Percentiles rank a stretch among this genome's conserved stretches.
These are phyloP conservation scores for Hyperoplus lanceolatus DNA, from an alignment of 2,797 vertebrate species.

Conservation along the genomic window DNA sequence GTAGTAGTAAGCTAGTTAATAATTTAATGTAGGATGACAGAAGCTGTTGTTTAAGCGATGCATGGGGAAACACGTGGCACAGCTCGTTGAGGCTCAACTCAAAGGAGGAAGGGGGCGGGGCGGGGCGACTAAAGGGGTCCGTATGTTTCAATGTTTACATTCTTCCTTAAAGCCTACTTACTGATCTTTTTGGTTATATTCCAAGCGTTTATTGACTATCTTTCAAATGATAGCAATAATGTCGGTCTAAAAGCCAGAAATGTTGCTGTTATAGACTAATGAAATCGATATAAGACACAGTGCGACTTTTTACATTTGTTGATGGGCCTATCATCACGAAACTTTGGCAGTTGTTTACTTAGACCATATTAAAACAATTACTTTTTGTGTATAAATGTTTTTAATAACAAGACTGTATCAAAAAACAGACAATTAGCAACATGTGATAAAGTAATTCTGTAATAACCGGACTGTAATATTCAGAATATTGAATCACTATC, in stretches of 20 bases:
- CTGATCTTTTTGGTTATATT: not conserved
- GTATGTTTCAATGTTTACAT: not conserved
- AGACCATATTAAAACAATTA: too few relatives aligned
- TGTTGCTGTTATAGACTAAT: not conserved
- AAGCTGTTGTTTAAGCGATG: constrained; percentile 5
- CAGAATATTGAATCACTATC: too few relatives aligned
- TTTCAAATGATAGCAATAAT: not conserved
- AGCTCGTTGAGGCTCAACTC: constrained; percentile 5
- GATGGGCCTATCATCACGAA: too few relatives aligned
- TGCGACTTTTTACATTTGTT: too few relatives aligned
- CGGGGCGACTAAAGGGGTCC: not conserved
- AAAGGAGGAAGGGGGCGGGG: not conserved
- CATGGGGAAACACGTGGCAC: constrained; percentile 66
- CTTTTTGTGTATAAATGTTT: too few relatives aligned
- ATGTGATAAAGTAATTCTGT: too few relatives aligned
- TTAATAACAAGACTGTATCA: too few relatives aligned
- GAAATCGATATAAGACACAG: too few relatives aligned
- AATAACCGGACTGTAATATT: too few relatives aligned
- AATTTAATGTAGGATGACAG: not conserved
- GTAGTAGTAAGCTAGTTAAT: not conserved
- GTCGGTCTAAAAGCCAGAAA: not conserved
- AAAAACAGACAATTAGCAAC: too few relatives aligned
- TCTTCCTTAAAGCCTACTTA: not conserved
- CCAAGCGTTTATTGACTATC: not conserved
- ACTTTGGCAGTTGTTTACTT: too few relatives aligned